Evolutionary conservation across 2,113 vertebrate genomes (phyloP).

Genomic region (Saiga tatarica): DNA sequence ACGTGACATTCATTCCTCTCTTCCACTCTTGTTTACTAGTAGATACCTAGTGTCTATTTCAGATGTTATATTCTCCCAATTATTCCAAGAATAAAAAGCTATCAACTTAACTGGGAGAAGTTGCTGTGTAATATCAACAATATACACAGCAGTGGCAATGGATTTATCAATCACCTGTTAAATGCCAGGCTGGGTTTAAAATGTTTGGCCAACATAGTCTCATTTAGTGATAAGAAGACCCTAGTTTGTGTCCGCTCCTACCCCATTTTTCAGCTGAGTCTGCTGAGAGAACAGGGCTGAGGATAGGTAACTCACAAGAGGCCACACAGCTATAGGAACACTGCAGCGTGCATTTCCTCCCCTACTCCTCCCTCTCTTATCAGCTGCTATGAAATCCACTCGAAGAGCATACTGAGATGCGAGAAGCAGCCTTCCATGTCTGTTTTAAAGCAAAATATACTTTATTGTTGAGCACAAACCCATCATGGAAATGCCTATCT

Average conservation of each 20-base stretch:
- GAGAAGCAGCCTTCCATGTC: neutral
- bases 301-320: accelerated
- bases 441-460: neutral
- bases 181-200: neutral
- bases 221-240: neutral
- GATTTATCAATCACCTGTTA: neutral
- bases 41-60: neutral
- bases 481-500: neutral
- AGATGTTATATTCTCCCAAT: neutral
- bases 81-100: neutral
- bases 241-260: neutral
- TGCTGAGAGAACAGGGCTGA: neutral
- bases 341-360: neutral
- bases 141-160: neutral
- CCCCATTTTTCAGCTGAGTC: neutral
- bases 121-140: neutral
- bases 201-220: neutral
- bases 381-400: neutral
- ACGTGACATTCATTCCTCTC: neutral
- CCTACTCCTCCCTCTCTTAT: neutral
- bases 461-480: constrained; percentile 6
- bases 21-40: neutral
- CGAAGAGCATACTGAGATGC: neutral
- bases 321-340: neutral
- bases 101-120: neutral